A percentile compares a stretch with the other conserved stretches of the same genome.
These are phyloP conservation scores for Palloptera scutellata DNA, from an alignment of 2,888 invertebrate species.

Conservation along the genomic window DNA sequence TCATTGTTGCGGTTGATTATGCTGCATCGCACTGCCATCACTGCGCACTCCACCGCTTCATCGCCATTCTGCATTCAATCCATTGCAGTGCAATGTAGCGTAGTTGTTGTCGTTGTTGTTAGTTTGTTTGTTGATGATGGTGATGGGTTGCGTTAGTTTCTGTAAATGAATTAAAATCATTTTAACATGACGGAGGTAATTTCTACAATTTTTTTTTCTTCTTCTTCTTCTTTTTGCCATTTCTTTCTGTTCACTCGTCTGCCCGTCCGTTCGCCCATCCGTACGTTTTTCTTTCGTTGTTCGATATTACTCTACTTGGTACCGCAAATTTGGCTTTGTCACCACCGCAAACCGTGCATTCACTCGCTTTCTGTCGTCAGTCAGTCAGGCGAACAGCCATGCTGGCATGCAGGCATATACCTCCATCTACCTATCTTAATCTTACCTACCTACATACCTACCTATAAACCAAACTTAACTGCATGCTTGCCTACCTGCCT, in stretches of 20 bases:
- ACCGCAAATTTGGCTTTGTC: conserved; percentile 27
- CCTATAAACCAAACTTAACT: neutral
- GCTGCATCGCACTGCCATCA: conserved; percentile 36
- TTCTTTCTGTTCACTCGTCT: neutral
- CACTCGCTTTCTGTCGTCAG: conserved; percentile 9
- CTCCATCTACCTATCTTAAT: neutral
- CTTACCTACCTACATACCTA: neutral
- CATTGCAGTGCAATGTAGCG: neutral
- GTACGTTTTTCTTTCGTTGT: conserved; percentile 17
- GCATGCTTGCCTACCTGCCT: neutral
- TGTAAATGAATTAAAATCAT: conserved; percentile 38
- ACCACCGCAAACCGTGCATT: conserved; percentile 17
- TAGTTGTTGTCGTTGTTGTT: conserved; percentile 17
- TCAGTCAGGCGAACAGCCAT: neutral
- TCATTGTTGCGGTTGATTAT: conserved; percentile 58
- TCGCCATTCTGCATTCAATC: too few species aligned
- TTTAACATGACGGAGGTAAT: conserved; percentile 47
- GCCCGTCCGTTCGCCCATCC: conserved; percentile 4
- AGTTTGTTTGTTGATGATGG: neutral
- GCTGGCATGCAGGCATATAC: neutral
- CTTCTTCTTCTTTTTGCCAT: neutral
- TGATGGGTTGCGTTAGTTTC: conserved; percentile 25
- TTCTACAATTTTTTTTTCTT: conserved; percentile 41
- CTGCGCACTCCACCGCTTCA: too few species aligned
- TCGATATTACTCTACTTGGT: too few species aligned